These are phyloP conservation scores for Gymnoscelis rufifasciata DNA, from an alignment of 2,888 invertebrate genomes.

Conservation along the genomic window DNA sequence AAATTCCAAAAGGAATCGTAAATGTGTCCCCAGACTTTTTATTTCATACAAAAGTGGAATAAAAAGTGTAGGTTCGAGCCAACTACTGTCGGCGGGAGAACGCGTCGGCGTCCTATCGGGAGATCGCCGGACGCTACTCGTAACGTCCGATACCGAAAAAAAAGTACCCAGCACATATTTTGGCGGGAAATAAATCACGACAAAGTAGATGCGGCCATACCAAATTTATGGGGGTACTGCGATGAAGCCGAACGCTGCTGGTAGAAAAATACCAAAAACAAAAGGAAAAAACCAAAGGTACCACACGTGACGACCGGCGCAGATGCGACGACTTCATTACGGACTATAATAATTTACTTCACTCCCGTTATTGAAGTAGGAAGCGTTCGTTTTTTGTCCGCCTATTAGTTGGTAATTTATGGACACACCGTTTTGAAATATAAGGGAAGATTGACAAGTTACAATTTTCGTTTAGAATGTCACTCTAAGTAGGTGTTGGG, in stretches of 20 bases:
- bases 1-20: slow-evolving; percentile 37
- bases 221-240: slow-evolving; percentile 71
- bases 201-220: slow-evolving; percentile 61
- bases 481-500: slow-evolving; percentile 1
- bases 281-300: slow-evolving; percentile 29
- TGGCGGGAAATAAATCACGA: slow-evolving; percentile 77
- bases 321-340: slow-evolving; percentile 74
- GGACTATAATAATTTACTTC: slow-evolving; percentile 68
- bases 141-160: slow-evolving; percentile 67
- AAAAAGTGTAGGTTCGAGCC: slow-evolving; percentile 52
- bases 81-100: slow-evolving; percentile 71
- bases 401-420: slow-evolving; percentile 68
- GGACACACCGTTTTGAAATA: slow-evolving; percentile 53
- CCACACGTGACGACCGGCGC: slow-evolving; percentile 51
- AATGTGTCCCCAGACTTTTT: slow-evolving; percentile 57
- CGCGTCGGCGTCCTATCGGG: slow-evolving; percentile 67
- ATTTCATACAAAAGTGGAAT: slow-evolving; percentile 53
- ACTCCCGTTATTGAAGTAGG: slow-evolving; percentile 74
- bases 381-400: slow-evolving; percentile 60
- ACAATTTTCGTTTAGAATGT: slow-evolving; percentile 22
- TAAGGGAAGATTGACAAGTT: slow-evolving; percentile 46
- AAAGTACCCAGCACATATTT: slow-evolving; percentile 66
- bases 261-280: slow-evolving; percentile 30
- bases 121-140: slow-evolving; percentile 74
- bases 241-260: slow-evolving; percentile 32